Evolutionary conservation across 2,888 invertebrate genomes (phyloP), one percentile per base, ranked within the genome.

Genomic region (Campoplex nolae): DNA sequence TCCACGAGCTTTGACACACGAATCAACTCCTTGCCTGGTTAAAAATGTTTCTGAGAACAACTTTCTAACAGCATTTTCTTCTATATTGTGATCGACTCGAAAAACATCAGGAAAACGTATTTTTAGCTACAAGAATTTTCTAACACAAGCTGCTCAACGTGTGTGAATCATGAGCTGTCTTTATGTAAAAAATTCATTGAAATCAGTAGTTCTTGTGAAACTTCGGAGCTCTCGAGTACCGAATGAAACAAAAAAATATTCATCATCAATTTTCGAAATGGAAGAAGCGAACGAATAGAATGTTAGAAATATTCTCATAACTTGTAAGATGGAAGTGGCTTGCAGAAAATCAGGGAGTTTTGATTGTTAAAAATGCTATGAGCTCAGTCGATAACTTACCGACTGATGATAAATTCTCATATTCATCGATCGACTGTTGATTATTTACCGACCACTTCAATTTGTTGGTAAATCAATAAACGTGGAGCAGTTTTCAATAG

Each of bases 1-100:
- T 4, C 80, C 54, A 28, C 28, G 65, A n/a, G n/a, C 3, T 11
- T 28, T 11, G 45, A 89, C 88, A 9, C 1, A 42, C 42, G 7
- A 42, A 42, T 42, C 0, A 38, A 38, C 6, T 6, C 38, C 38
- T 6, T 38, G 38, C 3, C 38, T 6, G 38, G 3, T 38, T 38
- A 38, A 38, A 4, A 38, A 38, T 38, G 3, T 4, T 38, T 38
- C 38, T 38, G 3, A 38, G 1, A 38, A 4, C 3, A 38, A 38
- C 38, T 38, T 6, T 38, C 38, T 6, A 38, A 38, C 38, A 38
- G 6, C 38, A 38, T 23, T 4, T 4, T 38, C 38, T 38, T 38
- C 38, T 4, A 38, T 38, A 3, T 3, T 38, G 3, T 38, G 38
- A 38, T 38, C 38, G 42, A 42, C 9, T 42, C 42, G 42, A 42